Evolutionary conservation across 2,113 vertebrate species (phyloP).

Genomic region (Rhinopithecus roxellana): DNA sequence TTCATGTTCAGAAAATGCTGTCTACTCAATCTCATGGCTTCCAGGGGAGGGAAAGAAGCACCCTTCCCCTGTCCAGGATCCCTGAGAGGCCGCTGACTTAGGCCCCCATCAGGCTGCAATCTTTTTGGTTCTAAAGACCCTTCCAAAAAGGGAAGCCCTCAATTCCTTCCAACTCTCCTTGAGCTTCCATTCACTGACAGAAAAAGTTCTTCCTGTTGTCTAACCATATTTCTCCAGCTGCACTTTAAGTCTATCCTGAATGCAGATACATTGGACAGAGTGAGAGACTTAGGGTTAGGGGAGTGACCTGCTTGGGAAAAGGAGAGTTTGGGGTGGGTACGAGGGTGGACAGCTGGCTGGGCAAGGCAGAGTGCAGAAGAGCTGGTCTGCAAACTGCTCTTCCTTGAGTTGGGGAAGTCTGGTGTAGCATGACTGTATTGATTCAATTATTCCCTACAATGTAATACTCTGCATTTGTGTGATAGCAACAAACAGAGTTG

Average conservation of each 20-base stretch:
- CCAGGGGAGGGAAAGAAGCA: not conserved
- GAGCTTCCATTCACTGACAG: not conserved
- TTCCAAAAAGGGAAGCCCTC: not conserved
- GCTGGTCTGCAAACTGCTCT: constrained; percentile 39
- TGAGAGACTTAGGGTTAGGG: not conserved
- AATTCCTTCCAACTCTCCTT: not conserved
- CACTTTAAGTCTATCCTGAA: not conserved
- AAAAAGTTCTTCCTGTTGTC: not conserved
- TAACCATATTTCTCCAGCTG: not conserved
- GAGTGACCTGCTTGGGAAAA: not conserved
- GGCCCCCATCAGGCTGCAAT: not conserved
- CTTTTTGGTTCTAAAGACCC: not conserved
- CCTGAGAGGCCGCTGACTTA: not conserved
- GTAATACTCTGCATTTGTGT: constrained; percentile 86
- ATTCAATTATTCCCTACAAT: constrained; percentile 87
- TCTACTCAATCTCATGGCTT: not conserved
- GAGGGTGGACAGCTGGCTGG: not conserved
- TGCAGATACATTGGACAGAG: not conserved
- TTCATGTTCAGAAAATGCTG: not conserved
- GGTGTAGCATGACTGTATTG: constrained; percentile 80
- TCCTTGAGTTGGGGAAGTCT: constrained; percentile 74
- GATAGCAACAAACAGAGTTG: constrained; percentile 89
- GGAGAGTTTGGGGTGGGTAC: not conserved
- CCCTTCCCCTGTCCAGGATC: not conserved
- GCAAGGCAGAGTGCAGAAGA: not conserved